Evolutionary conservation across 2,113 vertebrate species (phyloP).

Genomic region (Accipiter cooperii): DNA sequence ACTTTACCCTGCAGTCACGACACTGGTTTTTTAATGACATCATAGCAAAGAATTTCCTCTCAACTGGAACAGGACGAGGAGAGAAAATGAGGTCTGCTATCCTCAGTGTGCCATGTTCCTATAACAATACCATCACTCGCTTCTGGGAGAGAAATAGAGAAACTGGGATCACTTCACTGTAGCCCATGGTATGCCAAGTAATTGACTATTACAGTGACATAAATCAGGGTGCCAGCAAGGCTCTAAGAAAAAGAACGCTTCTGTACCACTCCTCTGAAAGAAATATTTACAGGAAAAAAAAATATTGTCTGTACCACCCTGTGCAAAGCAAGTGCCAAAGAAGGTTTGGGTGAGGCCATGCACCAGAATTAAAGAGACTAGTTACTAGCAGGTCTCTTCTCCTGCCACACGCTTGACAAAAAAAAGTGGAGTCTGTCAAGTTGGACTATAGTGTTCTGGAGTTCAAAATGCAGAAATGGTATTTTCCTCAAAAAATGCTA

Average conservation of each 20-base stretch:
- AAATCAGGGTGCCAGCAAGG: not conserved
- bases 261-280: not conserved
- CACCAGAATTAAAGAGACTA: not conserved
- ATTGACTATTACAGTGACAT: not conserved
- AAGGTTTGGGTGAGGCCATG: not conserved
- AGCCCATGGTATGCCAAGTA: not conserved
- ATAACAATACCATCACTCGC: not conserved
- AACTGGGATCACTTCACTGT: not conserved
- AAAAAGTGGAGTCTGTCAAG: not conserved
- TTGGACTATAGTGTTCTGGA: not conserved
- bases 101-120: not conserved
- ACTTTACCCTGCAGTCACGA: not conserved
- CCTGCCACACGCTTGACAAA: not conserved
- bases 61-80: not conserved
- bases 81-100: not conserved
- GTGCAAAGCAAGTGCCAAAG: not conserved
- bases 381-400: not conserved
- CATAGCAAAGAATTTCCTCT: not conserved
- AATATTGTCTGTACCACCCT: too few species aligned
- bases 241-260: not conserved
- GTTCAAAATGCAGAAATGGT: not conserved
- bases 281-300: not conserved
- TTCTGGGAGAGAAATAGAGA: not conserved
- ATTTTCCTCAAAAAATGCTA: not conserved
- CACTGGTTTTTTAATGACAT: not conserved